Evolutionary conservation across 2,113 vertebrate genomes (phyloP), one percentile per base, ranked within the genome.

Genomic region (Maccullochella peelii): DNA sequence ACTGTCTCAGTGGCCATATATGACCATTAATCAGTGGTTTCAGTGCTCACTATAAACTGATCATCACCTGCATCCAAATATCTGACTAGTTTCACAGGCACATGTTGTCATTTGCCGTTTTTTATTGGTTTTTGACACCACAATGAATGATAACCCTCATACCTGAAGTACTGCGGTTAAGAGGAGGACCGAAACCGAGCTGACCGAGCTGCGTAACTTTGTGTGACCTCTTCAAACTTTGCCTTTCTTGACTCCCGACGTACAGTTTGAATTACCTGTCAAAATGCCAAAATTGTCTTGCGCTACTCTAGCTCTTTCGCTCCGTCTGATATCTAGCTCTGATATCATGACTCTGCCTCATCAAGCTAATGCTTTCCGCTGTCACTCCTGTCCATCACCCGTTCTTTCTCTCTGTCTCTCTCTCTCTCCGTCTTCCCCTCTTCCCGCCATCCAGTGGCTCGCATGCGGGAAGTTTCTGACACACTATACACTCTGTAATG

Each of bases 401-500:
- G 1, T 55, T 66, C 40, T 1, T 40, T 16, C 79, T 62, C 68
- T 85, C 71, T 25, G 52, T 50, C 73, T 70, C 82, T 73, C 65
- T 78, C 73, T 42, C 59, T 42, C 80, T 54, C 73, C 57, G 25
- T 84, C 82, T 80, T 82, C 67, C 81, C 73, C 77, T 83, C 89
- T 93, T 92, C 93, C 93, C 93, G 92, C 87, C 81, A 89, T 86
- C 75, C 80, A 73, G 73, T 5, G 18, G 80, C 87, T 80, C 27
- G 74, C 1, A 85, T 92, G 91, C 91, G 93, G 93, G 94, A 95
- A 94, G 86, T 86, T 91, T 91, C 86, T 80, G 94, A 94, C 94
- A 95, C 93, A 85, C 89, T 94, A 95, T 95, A 93, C 94, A 90
- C 91, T 77, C 82, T 92, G 94, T 95, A 95, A 95, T 95, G 90